phyloP scores from a whole-genome alignment of 2,888 invertebrate genomes.

The Campoplex nolae region DNA sequence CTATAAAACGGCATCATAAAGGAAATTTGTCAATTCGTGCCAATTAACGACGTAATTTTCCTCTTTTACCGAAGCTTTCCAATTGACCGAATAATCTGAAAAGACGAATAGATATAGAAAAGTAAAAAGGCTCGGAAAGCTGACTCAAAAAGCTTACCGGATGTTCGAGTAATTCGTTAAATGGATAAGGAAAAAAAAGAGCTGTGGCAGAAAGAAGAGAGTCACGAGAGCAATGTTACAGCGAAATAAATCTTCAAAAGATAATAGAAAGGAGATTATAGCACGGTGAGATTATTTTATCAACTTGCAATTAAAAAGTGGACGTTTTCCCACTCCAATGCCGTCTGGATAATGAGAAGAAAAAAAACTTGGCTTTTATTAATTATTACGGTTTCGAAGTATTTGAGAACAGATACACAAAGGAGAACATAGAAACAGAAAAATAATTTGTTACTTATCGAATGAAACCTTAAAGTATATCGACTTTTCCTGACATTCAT shows the following conservation, averaged over 20 bases:
- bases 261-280: conserved; percentile 12
- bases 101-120: background rate
- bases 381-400: background rate
- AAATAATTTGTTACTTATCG: background rate
- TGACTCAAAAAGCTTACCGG: background rate
- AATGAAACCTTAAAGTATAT: background rate
- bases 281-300: background rate
- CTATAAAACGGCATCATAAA: no score
- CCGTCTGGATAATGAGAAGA: background rate
- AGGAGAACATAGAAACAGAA: no score
- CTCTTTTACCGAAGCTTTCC: background rate
- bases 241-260: background rate
- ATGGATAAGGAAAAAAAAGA: background rate
- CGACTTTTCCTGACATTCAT: background rate
- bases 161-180: background rate
- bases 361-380: background rate
- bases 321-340: background rate
- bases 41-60: background rate
- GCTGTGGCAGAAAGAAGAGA: conserved; percentile 1
- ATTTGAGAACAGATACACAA: background rate
- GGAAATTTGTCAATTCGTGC: background rate
- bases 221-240: background rate
- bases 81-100: background rate
- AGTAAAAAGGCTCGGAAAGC: background rate
- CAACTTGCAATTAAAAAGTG: conserved; percentile 10